Conservation (phyloP, 1,140 invertebrate genomes). For the Saccostrea echinata region DNA sequence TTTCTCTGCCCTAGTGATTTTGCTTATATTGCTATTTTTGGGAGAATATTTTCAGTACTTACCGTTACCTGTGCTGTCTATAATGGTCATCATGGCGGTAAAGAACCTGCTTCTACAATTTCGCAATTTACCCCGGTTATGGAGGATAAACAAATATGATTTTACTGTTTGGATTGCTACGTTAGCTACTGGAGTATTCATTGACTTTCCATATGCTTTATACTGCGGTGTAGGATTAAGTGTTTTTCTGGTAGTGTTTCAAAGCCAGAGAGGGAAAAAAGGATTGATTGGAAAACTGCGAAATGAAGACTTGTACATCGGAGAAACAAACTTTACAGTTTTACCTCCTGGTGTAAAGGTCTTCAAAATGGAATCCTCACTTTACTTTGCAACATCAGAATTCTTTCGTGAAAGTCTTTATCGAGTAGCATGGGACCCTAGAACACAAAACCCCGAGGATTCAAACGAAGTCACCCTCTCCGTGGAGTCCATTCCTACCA, state of each 20-base stretch:
- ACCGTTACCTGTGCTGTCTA: slow-evolving; percentile 77
- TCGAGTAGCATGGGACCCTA: slow-evolving; percentile 53
- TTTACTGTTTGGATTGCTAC: slow-evolving; percentile 74
- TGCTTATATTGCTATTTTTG: slow-evolving; percentile 80
- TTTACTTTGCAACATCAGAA: slow-evolving; percentile 77
- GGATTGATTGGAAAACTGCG: slow-evolving; percentile 49
- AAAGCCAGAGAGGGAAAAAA: slow-evolving; percentile 60
- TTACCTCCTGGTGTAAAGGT: slow-evolving; percentile 82
- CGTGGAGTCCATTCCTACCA: background rate
- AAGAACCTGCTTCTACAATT: slow-evolving; percentile 84
- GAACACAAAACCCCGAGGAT: background rate
- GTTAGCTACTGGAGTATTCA: slow-evolving; percentile 61
- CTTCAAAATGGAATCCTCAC: slow-evolving; percentile 73
- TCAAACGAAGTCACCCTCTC: background rate
- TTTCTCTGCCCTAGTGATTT: slow-evolving; percentile 77
- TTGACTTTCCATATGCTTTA: slow-evolving; percentile 71
- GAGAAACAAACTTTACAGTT: background rate
- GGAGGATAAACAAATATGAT: slow-evolving; percentile 72
- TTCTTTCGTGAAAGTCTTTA: slow-evolving; percentile 72
- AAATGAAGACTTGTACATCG: slow-evolving; percentile 61
- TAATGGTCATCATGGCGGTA: slow-evolving; percentile 76
- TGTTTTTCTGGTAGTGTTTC: slow-evolving; percentile 66
- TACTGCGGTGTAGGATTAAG: slow-evolving; percentile 67
- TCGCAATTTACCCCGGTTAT: slow-evolving; percentile 80
- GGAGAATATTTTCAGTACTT: slow-evolving; percentile 76